phyloP scores from a whole-genome alignment of 1,140 invertebrate species.

The Micrasema longulum region DNA sequence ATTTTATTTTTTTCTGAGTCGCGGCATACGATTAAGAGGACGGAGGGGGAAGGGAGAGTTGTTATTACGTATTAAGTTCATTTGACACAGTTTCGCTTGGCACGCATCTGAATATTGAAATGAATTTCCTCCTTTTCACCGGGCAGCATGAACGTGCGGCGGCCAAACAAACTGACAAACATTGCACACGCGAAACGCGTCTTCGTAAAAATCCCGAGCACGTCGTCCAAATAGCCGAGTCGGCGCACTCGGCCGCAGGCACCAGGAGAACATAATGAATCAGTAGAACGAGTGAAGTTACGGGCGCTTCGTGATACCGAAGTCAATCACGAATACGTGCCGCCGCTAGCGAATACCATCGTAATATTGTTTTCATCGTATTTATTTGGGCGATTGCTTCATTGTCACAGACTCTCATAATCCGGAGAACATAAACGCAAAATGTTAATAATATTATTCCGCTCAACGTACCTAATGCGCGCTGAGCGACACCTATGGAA shows the following conservation, averaged over 20 bases:
- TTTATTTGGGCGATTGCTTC: slow-evolving; percentile 44
- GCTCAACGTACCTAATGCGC: not conserved
- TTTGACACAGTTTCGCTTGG: not conserved
- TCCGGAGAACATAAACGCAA: slow-evolving; percentile 25
- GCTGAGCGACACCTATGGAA: slow-evolving; percentile 12
- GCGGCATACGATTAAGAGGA: too few relatives aligned
- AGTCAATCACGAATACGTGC: slow-evolving; percentile 46
- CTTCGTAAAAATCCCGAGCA: slow-evolving; percentile 39
- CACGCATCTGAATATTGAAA: slow-evolving; percentile 53
- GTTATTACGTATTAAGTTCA: not conserved
- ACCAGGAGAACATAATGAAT: slow-evolving; percentile 43
- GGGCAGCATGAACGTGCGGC: slow-evolving; percentile 35
- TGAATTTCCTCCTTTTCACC: slow-evolving; percentile 52
- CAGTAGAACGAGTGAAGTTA: slow-evolving; percentile 26
- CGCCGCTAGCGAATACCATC: slow-evolving; percentile 27
- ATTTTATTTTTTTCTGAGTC: too few relatives aligned
- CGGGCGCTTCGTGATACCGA: slow-evolving; percentile 41
- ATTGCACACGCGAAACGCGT: slow-evolving; percentile 19
- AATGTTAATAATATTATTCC: not conserved
- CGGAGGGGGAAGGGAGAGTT: not conserved
- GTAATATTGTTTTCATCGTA: slow-evolving; percentile 27
- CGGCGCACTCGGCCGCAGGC: slow-evolving; percentile 49
- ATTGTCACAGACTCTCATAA: slow-evolving; percentile 27
- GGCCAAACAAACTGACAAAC: slow-evolving; percentile 11
- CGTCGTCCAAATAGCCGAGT: slow-evolving; percentile 41